Evolutionary conservation across 64 coral and sea anemone species (phyloP).

Genomic region (Pocillopora verrucosa): DNA sequence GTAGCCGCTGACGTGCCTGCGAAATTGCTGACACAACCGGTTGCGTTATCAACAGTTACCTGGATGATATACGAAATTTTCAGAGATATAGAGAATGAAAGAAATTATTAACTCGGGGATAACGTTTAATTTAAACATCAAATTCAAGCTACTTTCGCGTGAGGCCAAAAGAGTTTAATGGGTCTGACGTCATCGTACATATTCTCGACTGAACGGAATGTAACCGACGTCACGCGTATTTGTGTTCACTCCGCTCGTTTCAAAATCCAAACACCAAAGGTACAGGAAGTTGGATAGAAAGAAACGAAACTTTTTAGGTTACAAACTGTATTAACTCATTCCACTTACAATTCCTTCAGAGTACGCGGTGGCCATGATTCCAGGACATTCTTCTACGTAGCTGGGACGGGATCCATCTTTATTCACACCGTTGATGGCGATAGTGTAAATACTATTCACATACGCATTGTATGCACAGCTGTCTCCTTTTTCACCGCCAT

Average conservation of each 20-base stretch:
- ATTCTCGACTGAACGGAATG: too few species aligned
- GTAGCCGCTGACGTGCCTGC: constrained; percentile 35
- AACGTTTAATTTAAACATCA: too few species aligned
- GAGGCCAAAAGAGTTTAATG: too few species aligned
- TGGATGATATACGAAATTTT: neutral
- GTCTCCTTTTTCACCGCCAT: constrained; percentile 21
- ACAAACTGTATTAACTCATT: neutral
- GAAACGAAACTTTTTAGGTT: neutral
- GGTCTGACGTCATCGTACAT: too few species aligned
- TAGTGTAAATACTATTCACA: constrained; percentile 44
- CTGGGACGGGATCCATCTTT: constrained; percentile 5
- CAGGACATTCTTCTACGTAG: constrained; percentile 22
- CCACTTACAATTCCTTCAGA: constrained; percentile 29
- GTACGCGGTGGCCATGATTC: constrained; percentile 31
- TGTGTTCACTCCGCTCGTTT: too few species aligned
- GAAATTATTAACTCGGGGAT: too few species aligned
- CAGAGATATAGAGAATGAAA: neutral
- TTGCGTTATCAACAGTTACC: constrained; percentile 22
- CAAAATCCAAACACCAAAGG: too few species aligned
- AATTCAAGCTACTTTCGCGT: too few species aligned
- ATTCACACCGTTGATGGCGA: constrained; percentile 35
- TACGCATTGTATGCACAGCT: constrained; percentile 48
- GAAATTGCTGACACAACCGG: constrained; percentile 1
- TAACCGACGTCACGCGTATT: too few species aligned
- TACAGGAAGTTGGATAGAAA: too few species aligned